A percentile compares a stretch with the other conserved stretches of the same genome.
phyloP scores from a whole-genome alignment of 1,140 invertebrate genomes.

The Pristionchus pacificus region DNA sequence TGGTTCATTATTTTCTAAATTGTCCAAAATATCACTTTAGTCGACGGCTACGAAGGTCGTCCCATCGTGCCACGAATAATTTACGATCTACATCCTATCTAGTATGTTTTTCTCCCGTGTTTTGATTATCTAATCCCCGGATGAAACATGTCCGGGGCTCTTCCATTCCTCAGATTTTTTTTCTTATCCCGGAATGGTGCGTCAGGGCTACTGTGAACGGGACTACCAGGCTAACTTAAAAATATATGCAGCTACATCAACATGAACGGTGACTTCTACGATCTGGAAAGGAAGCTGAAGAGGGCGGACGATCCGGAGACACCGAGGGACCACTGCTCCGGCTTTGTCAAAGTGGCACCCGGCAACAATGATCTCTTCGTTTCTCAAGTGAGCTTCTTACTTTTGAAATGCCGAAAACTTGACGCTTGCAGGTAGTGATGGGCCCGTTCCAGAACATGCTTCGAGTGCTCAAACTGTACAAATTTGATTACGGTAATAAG shows the following conservation, averaged over 20 bases:
- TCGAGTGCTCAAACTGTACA: conserved; percentile 81
- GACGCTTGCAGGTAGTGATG: conserved; percentile 72
- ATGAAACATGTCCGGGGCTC: no score
- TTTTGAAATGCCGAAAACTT: no score
- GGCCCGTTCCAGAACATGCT: conserved; percentile 78
- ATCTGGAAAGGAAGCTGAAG: conserved; percentile 65
- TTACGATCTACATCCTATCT: conserved; percentile 61
- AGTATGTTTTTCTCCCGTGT: no score
- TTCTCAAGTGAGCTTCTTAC: conserved; percentile 59
- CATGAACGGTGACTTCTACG: conserved; percentile 73
- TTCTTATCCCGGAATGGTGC: no score
- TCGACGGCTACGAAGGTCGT: conserved; percentile 59
- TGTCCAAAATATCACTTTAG: no score
- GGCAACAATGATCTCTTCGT: conserved; percentile 63
- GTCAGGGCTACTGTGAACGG: no score
- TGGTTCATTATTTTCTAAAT: no score
- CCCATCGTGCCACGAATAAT: conserved; percentile 25
- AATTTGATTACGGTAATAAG: conserved; percentile 71
- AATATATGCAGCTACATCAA: conserved; percentile 46
- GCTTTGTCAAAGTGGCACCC: conserved; percentile 65
- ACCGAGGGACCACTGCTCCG: conserved; percentile 64
- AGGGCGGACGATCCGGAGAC: conserved; percentile 46
- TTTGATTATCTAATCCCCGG: no score
- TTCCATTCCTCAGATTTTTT: no score
- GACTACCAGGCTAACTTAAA: no score